Conservation (phyloP, 2,888 invertebrate genomes). For the Drosophila lutescens region DNA sequence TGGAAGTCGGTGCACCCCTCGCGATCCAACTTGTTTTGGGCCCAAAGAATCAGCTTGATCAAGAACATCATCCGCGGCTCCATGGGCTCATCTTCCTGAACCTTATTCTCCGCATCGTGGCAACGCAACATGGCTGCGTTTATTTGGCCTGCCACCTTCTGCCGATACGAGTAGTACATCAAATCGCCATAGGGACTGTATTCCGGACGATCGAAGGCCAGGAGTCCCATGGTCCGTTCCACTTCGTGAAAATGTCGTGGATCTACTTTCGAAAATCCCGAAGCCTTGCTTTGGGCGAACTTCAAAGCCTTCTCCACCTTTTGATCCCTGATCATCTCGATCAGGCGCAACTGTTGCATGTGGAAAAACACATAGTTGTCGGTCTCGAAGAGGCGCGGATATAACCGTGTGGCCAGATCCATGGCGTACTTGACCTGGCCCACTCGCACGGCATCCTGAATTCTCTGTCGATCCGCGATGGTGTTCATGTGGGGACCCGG, state of each 20-base stretch:
- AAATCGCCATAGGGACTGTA: slow-evolving; percentile 19
- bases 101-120: slow-evolving; percentile 1
- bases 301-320: slow-evolving; percentile 23
- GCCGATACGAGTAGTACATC: slow-evolving; percentile 25
- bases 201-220: slow-evolving; percentile 27
- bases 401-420: slow-evolving; percentile 59
- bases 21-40: slow-evolving; percentile 57
- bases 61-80: slow-evolving; percentile 67
- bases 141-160: slow-evolving; percentile 26
- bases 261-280: slow-evolving; percentile 8
- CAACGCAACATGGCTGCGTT: slow-evolving; percentile 28
- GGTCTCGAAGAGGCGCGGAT: slow-evolving; percentile 52
- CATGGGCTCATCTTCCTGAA: slow-evolving; percentile 21
- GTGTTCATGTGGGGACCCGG: slow-evolving; percentile 22
- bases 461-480: slow-evolving; percentile 33
- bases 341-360: slow-evolving; percentile 64
- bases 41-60: slow-evolving; percentile 67
- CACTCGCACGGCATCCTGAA: slow-evolving; percentile 52
- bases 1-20: slow-evolving; percentile 33
- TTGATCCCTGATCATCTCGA: slow-evolving; percentile 57
- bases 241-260: slow-evolving; percentile 7
- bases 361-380: slow-evolving; percentile 73
- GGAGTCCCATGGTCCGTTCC: slow-evolving; percentile 40
- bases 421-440: slow-evolving; percentile 61
- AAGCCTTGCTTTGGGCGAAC: slow-evolving; percentile 19